These are phyloP conservation scores for Drosophila fungiperda DNA, from an alignment of 2,888 invertebrate genomes.

Conservation along the genomic window DNA sequence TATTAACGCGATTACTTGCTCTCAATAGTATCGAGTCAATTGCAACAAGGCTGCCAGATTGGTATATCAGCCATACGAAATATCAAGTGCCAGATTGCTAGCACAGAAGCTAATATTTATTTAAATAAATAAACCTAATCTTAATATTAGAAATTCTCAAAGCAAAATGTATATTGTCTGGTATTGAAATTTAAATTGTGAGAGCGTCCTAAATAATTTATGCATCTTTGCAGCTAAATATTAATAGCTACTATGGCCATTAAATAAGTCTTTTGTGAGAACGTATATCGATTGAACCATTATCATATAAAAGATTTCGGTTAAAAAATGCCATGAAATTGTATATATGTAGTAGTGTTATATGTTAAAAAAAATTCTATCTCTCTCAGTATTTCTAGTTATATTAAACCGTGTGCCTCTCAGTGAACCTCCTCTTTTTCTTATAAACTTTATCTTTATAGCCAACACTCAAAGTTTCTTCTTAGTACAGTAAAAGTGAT, in stretches of 20 bases:
- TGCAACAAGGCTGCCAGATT: background rate
- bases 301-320: background rate
- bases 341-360: background rate
- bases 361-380: background rate
- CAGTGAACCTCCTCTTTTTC: background rate
- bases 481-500: background rate
- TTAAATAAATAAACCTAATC: too few species aligned
- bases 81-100: background rate
- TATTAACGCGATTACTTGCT: background rate
- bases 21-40: background rate
- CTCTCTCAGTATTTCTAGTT: background rate
- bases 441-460: too few species aligned
- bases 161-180: too few species aligned
- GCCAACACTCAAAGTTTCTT: background rate
- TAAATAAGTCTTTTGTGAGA: background rate
- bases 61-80: background rate
- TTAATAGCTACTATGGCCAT: too few species aligned
- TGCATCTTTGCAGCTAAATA: too few species aligned
- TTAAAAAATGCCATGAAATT: background rate
- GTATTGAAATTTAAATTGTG: too few species aligned
- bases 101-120: too few species aligned
- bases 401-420: background rate
- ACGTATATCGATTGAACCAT: background rate
- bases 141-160: too few species aligned
- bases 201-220: too few species aligned